Evolutionary conservation across 1,140 invertebrate genomes (phyloP), one percentile per base, ranked within the genome.

Genomic region (Leptopilina clavipes): DNA sequence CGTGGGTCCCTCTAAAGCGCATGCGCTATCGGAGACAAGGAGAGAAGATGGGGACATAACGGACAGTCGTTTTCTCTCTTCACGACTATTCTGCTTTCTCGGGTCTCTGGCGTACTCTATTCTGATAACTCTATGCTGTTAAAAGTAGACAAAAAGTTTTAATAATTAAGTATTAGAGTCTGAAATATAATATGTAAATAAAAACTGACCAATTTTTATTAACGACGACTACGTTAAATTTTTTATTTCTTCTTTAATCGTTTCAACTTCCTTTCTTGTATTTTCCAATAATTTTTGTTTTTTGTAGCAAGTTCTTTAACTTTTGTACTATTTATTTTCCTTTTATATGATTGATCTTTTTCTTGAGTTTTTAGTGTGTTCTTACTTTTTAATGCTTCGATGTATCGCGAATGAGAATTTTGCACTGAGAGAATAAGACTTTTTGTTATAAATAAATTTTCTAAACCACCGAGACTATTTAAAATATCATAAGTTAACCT

Each of bases 401-500:
- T 5, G 22, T 78, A 78, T 1, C 12, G 48, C 2, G 70, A 75
- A 75, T 72, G 45, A 18, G 77, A 70, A 45, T 79, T 71, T 11
- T 71, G 77, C 12, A 75, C 44, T n/a, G 40, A 48, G 8, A 45
- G 72, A 14, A 79, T 79, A 1, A 79, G 22, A 74, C 59, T 48
- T 74, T 74, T 79, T 40, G 75, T 70, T 12, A 79, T 74, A 10
- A 71, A 5, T 11, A 79, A 45, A 14, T 79, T 74, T 17, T 74
- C 54, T 11, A 76, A 7, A n/a, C 78, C 78, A 6, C 40, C 65
- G 6, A 17, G 25, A 72, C 71, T 19, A 9, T 74, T 71, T 40
- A 79, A 18, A 3, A 59, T 79, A 65, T 78, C 80, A 52, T 81
- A 83, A 22, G 78, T 70, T 19, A 31, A 37, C 43, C 79, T 65